phyloP scores from a whole-genome alignment of 2,797 vertebrate genomes.

The Taenioides sp. region DNA sequence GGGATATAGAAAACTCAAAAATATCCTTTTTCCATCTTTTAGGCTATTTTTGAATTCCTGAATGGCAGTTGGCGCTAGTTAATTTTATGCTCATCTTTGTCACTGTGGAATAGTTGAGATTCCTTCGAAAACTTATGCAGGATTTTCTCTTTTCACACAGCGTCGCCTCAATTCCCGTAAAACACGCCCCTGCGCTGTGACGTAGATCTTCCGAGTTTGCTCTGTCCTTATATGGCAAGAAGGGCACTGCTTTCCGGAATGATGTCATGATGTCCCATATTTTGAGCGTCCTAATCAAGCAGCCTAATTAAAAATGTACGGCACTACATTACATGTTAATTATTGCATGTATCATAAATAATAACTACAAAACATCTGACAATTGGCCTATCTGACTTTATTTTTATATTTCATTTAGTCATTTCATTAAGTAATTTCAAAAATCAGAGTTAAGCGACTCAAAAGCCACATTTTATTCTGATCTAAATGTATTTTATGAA shows the following conservation, averaged over 20 bases:
- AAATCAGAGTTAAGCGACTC: too few species aligned
- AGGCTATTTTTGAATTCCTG: not conserved
- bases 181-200: constrained; percentile 67
- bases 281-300: constrained; percentile 16
- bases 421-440: not conserved
- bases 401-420: too few species aligned
- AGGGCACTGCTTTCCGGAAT: constrained; percentile 66
- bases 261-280: constrained; percentile 63
- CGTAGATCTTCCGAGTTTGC: constrained; percentile 65
- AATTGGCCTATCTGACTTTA: too few species aligned
- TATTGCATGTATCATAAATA: not conserved
- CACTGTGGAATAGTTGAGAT: constrained; percentile 24
- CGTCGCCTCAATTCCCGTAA: constrained; percentile 72
- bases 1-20: not conserved
- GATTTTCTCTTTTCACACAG: constrained; percentile 27
- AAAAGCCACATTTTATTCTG: too few species aligned
- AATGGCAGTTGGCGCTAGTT: not conserved
- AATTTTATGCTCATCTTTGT: constrained; percentile 15
- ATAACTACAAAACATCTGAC: not conserved
- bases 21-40: not conserved
- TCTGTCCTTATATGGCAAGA: constrained; percentile 70
- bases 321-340: not conserved
- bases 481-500: too few species aligned
- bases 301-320: not conserved
- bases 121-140: constrained; percentile 17